phyloP scores from a whole-genome alignment of 1,140 invertebrate genomes.

The Orchestia grillus region DNA sequence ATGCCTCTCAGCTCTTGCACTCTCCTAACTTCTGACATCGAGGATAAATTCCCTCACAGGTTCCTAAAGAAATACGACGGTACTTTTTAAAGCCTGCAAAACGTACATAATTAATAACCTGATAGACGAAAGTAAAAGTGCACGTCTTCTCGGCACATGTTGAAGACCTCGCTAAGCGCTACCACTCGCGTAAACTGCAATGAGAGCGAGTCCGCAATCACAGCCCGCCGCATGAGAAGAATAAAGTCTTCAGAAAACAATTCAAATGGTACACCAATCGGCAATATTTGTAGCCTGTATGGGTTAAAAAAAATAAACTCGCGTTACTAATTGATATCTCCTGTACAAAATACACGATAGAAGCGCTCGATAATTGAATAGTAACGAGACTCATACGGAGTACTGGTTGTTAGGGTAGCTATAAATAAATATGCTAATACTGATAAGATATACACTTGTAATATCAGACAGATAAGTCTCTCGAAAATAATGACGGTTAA shows the following conservation, averaged over 20 bases:
- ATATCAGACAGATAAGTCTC: background rate
- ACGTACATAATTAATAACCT: background rate
- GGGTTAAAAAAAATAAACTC: background rate
- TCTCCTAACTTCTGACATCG: background rate
- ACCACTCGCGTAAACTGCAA: background rate
- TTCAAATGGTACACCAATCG: background rate
- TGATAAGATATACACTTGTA: constrained; percentile 40
- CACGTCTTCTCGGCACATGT: background rate
- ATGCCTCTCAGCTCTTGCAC: background rate
- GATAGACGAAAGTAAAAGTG: background rate
- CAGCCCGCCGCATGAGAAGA: background rate
- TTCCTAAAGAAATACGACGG: background rate
- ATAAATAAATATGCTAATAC: constrained; percentile 20
- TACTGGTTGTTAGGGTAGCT: background rate
- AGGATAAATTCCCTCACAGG: background rate
- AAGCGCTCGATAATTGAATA: background rate
- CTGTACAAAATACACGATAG: background rate
- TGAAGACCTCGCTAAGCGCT: background rate
- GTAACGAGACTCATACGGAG: background rate
- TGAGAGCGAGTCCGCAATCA: background rate
- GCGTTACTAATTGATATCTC: background rate
- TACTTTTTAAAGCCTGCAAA: background rate
- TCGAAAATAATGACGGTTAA: background rate
- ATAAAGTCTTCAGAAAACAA: background rate
- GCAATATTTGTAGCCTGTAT: background rate